Percentiles rank a stretch among this genome's conserved stretches.
Conservation (phyloP, 2,797 vertebrate species). For the Trachops cirrhosus region DNA sequence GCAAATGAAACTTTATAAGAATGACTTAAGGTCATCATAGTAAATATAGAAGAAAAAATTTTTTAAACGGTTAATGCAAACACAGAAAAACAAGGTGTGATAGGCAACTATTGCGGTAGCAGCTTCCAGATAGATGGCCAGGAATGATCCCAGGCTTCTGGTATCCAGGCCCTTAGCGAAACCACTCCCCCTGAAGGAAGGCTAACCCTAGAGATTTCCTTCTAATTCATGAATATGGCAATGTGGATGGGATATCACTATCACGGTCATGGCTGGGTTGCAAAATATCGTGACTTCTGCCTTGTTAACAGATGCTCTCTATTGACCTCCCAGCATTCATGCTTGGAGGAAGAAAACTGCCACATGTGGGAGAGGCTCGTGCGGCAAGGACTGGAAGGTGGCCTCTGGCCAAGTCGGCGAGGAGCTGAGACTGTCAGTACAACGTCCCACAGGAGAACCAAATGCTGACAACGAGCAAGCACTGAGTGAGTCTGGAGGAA, state of each 20-base stretch:
- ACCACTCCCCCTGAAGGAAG: background rate
- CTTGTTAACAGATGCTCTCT: background rate
- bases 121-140: background rate
- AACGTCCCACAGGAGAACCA: background rate
- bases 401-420: background rate
- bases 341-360: background rate
- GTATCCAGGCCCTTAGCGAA: background rate
- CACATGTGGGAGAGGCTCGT: background rate
- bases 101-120: background rate
- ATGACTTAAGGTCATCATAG: background rate
- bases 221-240: background rate
- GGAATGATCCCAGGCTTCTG: background rate
- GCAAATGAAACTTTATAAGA: background rate
- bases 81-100: background rate
- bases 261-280: background rate
- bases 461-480: background rate
- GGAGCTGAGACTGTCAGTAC: background rate
- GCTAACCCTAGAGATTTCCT: background rate
- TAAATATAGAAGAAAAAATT: background rate
- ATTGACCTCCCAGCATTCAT: background rate
- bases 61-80: background rate
- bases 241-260: background rate
- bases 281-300: background rate
- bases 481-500: background rate
- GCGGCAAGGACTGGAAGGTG: background rate